Base-by-base conservation (phyloP, 1,140 invertebrate genomes). In the Prorops nasuta region DNA sequence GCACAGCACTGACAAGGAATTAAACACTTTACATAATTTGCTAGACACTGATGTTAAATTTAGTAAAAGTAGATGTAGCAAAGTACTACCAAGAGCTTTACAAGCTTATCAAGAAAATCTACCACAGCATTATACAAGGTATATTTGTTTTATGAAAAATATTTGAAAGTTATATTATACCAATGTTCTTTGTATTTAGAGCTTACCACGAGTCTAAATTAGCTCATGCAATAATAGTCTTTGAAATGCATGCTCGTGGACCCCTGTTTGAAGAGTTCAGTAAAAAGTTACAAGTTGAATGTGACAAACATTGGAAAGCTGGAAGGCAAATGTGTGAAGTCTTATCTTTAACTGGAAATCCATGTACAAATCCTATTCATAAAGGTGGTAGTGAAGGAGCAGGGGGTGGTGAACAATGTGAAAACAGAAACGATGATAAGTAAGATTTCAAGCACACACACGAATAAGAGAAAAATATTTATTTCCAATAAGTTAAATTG, bases 271-370 rank as follows among this genome's bases (percentile, higher is more conserved):
- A 86, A 3, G 85, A 86, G 49, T 94, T 89, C 58, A 80, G 87
- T 21, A 74, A 80, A 24, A 86, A 91, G 64, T 66, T 96, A 16
- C 81, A 86, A 51, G 79, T 83, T 3, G 84, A 88, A 36, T 96
- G 93, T 73, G 83, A 85, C 17, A 81, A 83, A 51, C 82, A 87
- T 59, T 97, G 94, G 94, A 82, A 85, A 61, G 81, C 85, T 61
- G 90, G 90, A 0, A 78, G 87, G 46, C 88, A 91, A 64, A 87
- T 94, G 73, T 98, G 95, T 78, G 93, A 96, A 77, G 83, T 86
- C 15, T 74, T 88, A n/a, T 95, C 91, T 52, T 79, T 98, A 21
- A 93, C 90, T n/a, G 90, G 87, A 3, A 90, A 96, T 77, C 88
- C 87, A 17, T 97, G 94, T 71, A 85, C 88, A 1, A 86, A 92